Percentiles rank a stretch among this genome's conserved stretches.
Evolutionary conservation across 1,140 invertebrate genomes (phyloP).

Genomic region (Cherax destructor): DNA sequence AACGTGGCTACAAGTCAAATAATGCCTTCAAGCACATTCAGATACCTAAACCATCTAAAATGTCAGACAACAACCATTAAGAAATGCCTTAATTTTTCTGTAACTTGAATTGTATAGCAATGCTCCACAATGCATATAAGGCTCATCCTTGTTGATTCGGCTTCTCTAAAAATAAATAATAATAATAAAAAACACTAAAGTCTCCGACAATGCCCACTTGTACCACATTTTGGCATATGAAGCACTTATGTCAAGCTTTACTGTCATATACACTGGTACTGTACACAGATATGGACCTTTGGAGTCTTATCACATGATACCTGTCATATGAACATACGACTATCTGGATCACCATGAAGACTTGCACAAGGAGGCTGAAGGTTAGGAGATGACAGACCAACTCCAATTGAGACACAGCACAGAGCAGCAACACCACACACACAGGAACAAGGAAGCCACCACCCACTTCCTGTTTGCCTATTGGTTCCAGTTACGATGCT

Average conservation of each 20-base stretch:
- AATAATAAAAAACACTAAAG: constrained; percentile 26
- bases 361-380: not conserved
- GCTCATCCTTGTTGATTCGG: not conserved
- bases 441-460: constrained; percentile 25
- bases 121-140: not conserved
- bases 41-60: constrained; percentile 41
- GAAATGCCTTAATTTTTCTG: constrained; percentile 28
- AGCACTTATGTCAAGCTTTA: constrained; percentile 19
- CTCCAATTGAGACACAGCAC: constrained; percentile 14
- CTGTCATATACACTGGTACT: not conserved
- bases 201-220: constrained; percentile 40
- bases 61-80: constrained; percentile 48
- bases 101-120: not conserved
- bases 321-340: not conserved
- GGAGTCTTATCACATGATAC: not conserved
- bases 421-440: constrained; percentile 19
- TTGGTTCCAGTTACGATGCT: not conserved
- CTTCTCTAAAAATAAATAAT: constrained; percentile 51
- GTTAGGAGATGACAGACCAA: not conserved
- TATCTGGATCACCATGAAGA: not conserved
- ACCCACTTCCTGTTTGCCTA: constrained; percentile 8
- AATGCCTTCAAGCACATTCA: constrained; percentile 40
- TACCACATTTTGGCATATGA: constrained; percentile 12
- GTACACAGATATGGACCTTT: not conserved
- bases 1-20: constrained; percentile 36